Conservation (phyloP, 2,888 invertebrate species). For the Ormyrus nitidulus region DNA sequence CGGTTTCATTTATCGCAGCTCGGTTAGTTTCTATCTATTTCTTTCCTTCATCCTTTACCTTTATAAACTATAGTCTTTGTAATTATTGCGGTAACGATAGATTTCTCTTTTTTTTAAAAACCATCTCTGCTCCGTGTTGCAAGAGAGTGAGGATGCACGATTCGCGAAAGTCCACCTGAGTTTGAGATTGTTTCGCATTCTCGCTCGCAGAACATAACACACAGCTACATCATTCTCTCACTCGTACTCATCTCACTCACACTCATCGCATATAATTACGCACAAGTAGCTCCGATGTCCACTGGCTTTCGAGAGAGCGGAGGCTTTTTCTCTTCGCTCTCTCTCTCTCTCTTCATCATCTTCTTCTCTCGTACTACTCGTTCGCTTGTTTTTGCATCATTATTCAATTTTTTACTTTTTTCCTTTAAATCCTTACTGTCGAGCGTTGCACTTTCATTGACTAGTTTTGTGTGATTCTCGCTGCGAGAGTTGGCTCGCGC, state of each 20-base stretch:
- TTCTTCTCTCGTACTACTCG: conserved; percentile 51
- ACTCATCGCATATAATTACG: conserved; percentile 21
- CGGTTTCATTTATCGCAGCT: conserved; percentile 56
- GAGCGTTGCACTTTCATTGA: conserved; percentile 76
- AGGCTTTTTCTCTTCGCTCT: not conserved
- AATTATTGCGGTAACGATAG: conserved; percentile 60
- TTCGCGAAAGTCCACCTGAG: conserved; percentile 2
- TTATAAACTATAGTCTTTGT: conserved; percentile 59
- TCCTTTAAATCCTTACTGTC: conserved; percentile 64
- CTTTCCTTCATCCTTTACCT: conserved; percentile 8
- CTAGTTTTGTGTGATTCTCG: conserved; percentile 70
- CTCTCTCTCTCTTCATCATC: conserved; percentile 2
- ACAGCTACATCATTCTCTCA: conserved; percentile 23
- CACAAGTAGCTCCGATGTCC: not conserved
- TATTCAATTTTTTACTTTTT: no score
- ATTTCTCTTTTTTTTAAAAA: conserved; percentile 38
- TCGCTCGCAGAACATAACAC: conserved; percentile 31
- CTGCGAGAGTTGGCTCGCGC: conserved; percentile 39
- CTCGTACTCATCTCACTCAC: conserved; percentile 30
- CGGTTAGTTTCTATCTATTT: conserved; percentile 49
- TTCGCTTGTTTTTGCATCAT: no score
- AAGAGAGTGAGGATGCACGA: no score
- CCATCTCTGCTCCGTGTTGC: not conserved
- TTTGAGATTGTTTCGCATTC: conserved; percentile 47
- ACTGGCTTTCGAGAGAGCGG: not conserved